Percentiles rank a stretch among this genome's conserved stretches.
Evolutionary conservation across 1,140 invertebrate genomes (phyloP).

Genomic region (Lepidurus apus): DNA sequence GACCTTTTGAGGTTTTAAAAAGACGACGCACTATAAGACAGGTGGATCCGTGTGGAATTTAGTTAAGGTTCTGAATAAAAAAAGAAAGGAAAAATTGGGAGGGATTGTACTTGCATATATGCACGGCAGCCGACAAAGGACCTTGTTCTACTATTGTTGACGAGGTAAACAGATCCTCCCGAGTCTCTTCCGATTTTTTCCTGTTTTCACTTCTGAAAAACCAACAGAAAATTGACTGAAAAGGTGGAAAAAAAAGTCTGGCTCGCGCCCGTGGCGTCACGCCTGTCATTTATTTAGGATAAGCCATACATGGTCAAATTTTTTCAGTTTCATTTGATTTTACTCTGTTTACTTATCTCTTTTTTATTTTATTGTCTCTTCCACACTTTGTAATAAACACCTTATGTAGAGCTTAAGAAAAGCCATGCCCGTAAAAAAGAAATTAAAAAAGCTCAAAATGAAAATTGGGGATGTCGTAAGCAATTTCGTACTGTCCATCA

Average conservation of each 20-base stretch:
- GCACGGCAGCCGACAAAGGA: constrained; percentile 8
- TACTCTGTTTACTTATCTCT: too few species aligned
- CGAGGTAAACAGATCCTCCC: not conserved
- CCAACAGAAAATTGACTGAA: not conserved
- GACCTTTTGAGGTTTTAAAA: too few species aligned
- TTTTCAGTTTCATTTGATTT: too few species aligned
- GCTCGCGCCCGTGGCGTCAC: constrained; percentile 2
- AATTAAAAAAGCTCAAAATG: too few species aligned
- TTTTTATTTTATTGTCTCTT: too few species aligned
- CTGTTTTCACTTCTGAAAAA: not conserved
- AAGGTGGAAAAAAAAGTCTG: not conserved
- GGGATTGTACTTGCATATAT: not conserved
- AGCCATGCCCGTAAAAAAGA: too few species aligned
- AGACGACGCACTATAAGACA: too few species aligned
- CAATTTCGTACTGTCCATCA: not conserved
- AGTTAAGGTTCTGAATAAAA: too few species aligned
- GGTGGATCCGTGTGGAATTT: too few species aligned
- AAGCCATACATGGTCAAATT: not conserved
- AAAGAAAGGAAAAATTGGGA: too few species aligned
- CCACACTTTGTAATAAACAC: too few species aligned
- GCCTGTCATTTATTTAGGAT: not conserved
- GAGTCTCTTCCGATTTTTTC: not conserved
- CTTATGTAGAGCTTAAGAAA: too few species aligned
- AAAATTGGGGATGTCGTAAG: not conserved
- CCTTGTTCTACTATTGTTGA: not conserved